Evolutionary conservation across 2,113 vertebrate species (phyloP).

Genomic region (Xiphophorus maculatus): DNA sequence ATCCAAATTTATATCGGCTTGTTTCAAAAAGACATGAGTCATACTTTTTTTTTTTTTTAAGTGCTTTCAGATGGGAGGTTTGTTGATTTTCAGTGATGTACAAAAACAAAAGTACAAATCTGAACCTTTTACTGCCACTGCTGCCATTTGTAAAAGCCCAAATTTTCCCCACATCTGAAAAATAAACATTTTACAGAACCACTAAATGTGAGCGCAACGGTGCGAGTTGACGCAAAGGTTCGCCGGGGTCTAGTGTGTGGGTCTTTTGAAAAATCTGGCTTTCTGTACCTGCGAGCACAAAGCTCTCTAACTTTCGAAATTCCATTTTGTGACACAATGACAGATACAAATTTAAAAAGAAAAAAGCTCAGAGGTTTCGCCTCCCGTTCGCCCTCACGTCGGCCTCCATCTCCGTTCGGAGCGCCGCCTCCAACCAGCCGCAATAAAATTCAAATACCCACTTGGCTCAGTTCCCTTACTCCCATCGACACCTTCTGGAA

Average conservation of each 20-base stretch:
- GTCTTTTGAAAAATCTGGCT: conserved; percentile 23
- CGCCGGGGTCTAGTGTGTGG: conserved; percentile 8
- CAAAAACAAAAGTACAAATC: conserved; percentile 8
- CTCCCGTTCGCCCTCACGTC: conserved; percentile 31
- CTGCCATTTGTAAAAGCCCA: neutral
- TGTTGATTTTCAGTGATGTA: conserved; percentile 1
- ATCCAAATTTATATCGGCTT: neutral
- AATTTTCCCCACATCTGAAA: conserved; percentile 34
- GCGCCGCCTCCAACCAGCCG: conserved; percentile 31
- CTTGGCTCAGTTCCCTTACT: conserved; percentile 36
- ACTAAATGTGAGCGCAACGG: neutral
- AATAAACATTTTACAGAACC: conserved; percentile 30
- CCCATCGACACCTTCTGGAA: conserved; percentile 31
- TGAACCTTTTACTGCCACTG: neutral
- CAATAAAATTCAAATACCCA: conserved; percentile 34
- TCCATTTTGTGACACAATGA: conserved; percentile 60
- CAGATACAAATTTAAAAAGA: conserved; percentile 24
- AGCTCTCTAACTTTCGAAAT: conserved; percentile 45
- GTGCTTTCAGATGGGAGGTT: neutral
- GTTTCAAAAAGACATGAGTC: conserved; percentile 7
- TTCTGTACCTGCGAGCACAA: conserved; percentile 47
- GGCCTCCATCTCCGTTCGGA: conserved; percentile 10
- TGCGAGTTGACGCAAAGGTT: conserved; percentile 32
- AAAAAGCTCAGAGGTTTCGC: conserved; percentile 14
- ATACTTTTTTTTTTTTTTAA: neutral